A percentile compares a stretch with the other conserved stretches of the same genome.
These are phyloP conservation scores for Sinella curviseta DNA, from an alignment of 1,140 invertebrate species.

Conservation along the genomic window DNA sequence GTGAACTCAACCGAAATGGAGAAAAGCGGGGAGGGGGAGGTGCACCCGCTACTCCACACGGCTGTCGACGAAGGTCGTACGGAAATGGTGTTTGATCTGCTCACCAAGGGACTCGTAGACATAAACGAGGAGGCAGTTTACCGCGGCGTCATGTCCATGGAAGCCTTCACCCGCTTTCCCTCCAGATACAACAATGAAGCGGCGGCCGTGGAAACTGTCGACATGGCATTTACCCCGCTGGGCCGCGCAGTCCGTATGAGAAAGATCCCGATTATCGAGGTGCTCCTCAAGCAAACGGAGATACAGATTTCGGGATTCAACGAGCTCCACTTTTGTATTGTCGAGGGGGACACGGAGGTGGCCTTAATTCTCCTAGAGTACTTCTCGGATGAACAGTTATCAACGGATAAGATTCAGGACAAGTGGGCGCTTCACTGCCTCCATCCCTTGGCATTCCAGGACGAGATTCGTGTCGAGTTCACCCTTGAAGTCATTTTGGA, in stretches of 20 bases:
- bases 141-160: background rate
- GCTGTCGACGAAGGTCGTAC: conserved; percentile 11
- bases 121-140: background rate
- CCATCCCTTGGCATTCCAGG: background rate
- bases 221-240: background rate
- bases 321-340: conserved; percentile 17
- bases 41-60: background rate
- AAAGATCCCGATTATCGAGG: background rate
- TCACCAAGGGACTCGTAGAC: background rate
- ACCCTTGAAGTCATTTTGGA: background rate
- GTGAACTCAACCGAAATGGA: background rate
- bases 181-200: background rate
- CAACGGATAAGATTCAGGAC: background rate
- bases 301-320: background rate
- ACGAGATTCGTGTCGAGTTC: background rate
- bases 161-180: background rate
- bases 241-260: conserved; percentile 4
- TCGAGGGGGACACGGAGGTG: conserved; percentile 1
- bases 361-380: background rate
- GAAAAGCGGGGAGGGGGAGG: background rate
- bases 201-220: background rate
- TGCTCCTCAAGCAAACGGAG: background rate
- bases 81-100: background rate
- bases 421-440: too few relatives aligned
- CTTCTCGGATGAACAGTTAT: background rate